Conservation (phyloP, 2,797 vertebrate genomes). For the Phoeniculus purpureus region DNA sequence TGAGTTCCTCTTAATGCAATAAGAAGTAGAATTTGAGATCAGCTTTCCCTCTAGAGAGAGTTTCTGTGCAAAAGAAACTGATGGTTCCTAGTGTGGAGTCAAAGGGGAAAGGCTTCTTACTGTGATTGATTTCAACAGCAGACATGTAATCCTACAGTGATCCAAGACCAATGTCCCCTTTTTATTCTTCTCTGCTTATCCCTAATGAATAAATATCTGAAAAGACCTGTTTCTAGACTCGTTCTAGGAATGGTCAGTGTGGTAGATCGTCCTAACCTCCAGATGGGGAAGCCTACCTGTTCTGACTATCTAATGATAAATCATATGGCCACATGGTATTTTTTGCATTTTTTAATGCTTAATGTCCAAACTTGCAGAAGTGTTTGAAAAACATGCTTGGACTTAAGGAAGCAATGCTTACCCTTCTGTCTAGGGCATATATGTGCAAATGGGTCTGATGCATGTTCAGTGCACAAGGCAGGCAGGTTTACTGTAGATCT, state of each 20-base stretch:
- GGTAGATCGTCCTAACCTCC: not conserved
- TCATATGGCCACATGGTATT: not conserved
- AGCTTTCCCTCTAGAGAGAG: not conserved
- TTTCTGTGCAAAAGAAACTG: not conserved
- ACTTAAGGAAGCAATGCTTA: not conserved
- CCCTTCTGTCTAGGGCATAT: not conserved
- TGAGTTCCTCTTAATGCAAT: not conserved
- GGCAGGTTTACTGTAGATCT: not conserved
- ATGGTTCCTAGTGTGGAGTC: not conserved
- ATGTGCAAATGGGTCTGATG: not conserved
- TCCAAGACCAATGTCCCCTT: not conserved
- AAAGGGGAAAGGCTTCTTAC: not conserved
- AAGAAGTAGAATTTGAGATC: not conserved
- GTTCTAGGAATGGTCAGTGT: not conserved
- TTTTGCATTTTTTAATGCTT: not conserved
- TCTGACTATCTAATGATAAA: not conserved
- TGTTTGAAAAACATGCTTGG: not conserved
- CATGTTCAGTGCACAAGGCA: not conserved
- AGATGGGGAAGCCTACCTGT: not conserved
- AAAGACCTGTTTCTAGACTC: not conserved
- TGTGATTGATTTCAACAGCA: not conserved
- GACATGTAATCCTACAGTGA: not conserved
- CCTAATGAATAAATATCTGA: not conserved
- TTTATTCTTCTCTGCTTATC: not conserved
- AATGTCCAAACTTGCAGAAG: not conserved